Conservation (phyloP, 2,113 vertebrate species). For the Cinclus mexicanus region DNA sequence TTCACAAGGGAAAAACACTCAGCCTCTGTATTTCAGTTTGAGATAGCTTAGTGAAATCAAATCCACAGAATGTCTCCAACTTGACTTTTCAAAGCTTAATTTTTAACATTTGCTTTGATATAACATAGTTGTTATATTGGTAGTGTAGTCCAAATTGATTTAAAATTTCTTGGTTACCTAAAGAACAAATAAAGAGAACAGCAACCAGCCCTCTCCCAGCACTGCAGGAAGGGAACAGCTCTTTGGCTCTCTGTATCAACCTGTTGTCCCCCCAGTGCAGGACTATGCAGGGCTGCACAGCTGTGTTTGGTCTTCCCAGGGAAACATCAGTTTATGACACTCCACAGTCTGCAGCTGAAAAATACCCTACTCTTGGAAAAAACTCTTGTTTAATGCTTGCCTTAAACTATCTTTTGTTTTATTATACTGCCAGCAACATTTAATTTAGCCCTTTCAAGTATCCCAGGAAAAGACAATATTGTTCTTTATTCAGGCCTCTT, state of each 20-base stretch:
- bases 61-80: neutral
- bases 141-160: neutral
- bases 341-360: neutral
- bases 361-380: neutral
- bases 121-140: neutral
- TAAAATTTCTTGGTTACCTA: neutral
- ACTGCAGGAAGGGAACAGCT: neutral
- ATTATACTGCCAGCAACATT: neutral
- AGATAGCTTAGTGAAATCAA: neutral
- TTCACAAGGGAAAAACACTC: neutral
- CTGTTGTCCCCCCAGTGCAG: neutral
- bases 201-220: neutral
- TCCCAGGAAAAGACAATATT: neutral
- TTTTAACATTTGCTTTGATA: neutral
- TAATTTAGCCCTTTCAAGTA: neutral
- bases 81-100: neutral
- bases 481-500: neutral
- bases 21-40: neutral
- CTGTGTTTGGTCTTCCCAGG: neutral
- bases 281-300: rapidly evolving
- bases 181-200: neutral
- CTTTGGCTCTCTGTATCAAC: neutral
- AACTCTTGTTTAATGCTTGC: neutral
- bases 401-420: neutral
- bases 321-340: neutral